Evolutionary conservation across 2,888 invertebrate genomes (phyloP), one percentile per base, ranked within the genome.

Genomic region (Euphydryas editha): DNA sequence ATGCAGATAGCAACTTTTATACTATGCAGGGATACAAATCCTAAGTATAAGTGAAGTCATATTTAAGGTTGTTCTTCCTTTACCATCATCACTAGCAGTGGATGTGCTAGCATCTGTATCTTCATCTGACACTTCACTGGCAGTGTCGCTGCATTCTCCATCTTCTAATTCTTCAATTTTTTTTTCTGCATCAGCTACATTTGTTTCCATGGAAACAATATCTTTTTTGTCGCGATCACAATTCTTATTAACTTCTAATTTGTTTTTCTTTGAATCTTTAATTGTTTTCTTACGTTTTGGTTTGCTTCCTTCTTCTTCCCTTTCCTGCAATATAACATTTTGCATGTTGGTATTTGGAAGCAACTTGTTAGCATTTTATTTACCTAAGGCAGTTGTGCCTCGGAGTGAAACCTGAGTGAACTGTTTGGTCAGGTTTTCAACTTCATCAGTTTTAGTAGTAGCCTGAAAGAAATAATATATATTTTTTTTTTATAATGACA

Each of bases 101-200:
- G 90, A 86, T 66, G 88, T 88, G 73, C 89, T 91, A 73, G 75
- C 80, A 72, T 76, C 77, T 13, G 86, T 82, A 60, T 80, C 84
- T 30, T 68, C 72, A 36, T 75, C 77, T 30, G 78, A 77, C 11
- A 72, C 73, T 72, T 86, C 88, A 74, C 77, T 78, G 1, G 72
- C 78, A 17, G 93, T 93, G 54, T 93, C 93, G 73, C 94, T 94
- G 83, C 95, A 95, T 90, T 95, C 95, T 15, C 95, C 95, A 82
- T 95, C 95, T 88, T 95, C 95, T 58, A 94, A 79, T 73, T 86
- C 87, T 69, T 77, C 77, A 13, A 95, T 95, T 58, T 93, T 79
- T 73, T 85, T 87, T 70, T 77, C 77, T 56, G 73, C 63, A 70
- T 18, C 17, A 15, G 39, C 44, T 44, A 15, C 21, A 18, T 62